Base-by-base conservation (phyloP, 2,797 vertebrate species). In the Oreochromis grahami region DNA sequence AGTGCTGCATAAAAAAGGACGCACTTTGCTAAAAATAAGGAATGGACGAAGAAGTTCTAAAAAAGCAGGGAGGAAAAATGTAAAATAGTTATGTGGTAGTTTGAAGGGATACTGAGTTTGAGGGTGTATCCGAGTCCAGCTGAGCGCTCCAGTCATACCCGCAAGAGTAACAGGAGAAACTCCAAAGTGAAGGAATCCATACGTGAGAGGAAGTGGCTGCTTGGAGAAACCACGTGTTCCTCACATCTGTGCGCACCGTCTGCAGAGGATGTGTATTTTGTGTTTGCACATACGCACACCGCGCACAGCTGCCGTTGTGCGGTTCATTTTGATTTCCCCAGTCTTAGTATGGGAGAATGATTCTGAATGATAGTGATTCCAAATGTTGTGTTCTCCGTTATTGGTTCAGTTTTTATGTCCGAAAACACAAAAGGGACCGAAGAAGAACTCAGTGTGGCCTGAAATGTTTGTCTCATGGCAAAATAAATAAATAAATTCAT, bases 211-310 rank as follows among this genome's bases (percentile, higher is more conserved):
- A 95, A 93, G 94, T 89, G 89, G 89, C 93, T 94, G 92, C 92
- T 85, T 51, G 86, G 84, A 86, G 87, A 91, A 92, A 95, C 95
- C 96, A 96, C 96, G 96, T 97, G 96, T 89, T 95, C 95, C 94
- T 36, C 91, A 94, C 95, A 95, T 96, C 91, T 94, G 94, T 86
- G 77, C 84, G 85, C 92, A 91, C 82, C 84, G 87, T 81, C 72
- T 84, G 86, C 72, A 48, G 68, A 78, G 6, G 13, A 38, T 51
- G 24, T 26, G 24, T 26, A 26, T 26, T 26, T 1, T 26, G 24
- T 26, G 78, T 63, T 56, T 58, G 24, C 29, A 52, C 14, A 5
- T n/a, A 7, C 34, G 32, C 19, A 6, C 55, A 78, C 77, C 50
- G 50, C 13, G 5, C 60, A 80, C 79, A 60, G 8, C 52, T 36